Evolutionary conservation across 2,797 vertebrate genomes (phyloP), one percentile per base, ranked within the genome.

Genomic region (Hydrophis major): DNA sequence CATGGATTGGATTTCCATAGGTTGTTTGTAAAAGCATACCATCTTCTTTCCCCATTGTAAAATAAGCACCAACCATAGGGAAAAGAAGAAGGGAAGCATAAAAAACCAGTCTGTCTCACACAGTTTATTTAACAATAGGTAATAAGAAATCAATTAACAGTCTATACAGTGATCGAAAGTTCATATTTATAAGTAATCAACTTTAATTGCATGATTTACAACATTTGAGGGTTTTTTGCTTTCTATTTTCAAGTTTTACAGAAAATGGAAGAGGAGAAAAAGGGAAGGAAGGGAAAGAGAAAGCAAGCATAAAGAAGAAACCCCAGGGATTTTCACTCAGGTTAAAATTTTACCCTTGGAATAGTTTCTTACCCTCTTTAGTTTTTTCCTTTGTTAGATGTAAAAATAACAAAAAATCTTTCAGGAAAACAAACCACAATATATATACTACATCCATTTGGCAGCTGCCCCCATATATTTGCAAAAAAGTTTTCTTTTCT

Each of bases 41-140:
- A 13, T 91, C 94, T 0, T 90, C 95, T 91, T 83, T 94, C 92
- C 93, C 91, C 92, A 12, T 55, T 89, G 94, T 22, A 90, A 93
- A 92, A 93, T 92, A 94, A 97, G 95, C 92, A 94, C 96, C 91
- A 93, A 69, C 37, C 89, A 88, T 92, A 93, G 94, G 92, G 96
- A 91, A 63, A 96, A 91, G 93, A 78, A 95, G 93, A 96, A 96
- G 96, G 96, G 95, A 96, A 96, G 94, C 95, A 96, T 96, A 96
- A 95, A 96, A 93, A 96, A 91, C 93, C 86, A 94, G 96, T 98
- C 98, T 98, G 98, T 98, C 98, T 98, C 98, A 98, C 98, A 98
- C 98, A 98, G 98, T 98, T 98, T 98, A 98, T 98, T 98, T 98
- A 98, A 98, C 98, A 98, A 98, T 98, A 98, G 97, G 98, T 98